Evolutionary conservation across 2,888 invertebrate genomes (phyloP).

Genomic region (Reticulitermes lucifugus): DNA sequence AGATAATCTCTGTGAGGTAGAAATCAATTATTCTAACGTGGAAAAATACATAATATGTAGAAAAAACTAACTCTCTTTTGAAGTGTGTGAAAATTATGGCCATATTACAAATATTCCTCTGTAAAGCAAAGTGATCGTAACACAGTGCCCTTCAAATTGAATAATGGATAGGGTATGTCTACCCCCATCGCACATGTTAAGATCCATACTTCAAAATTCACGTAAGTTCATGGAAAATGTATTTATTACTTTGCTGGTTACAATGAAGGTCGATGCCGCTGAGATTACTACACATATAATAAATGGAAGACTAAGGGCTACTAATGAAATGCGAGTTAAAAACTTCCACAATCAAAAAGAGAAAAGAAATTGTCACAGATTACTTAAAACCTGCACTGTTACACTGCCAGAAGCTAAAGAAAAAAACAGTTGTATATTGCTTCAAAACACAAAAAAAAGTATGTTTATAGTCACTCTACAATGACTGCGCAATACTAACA

Average conservation of each 20-base stretch:
- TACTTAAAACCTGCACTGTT: background rate
- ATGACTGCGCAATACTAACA: conserved; percentile 26
- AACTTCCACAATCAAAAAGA: background rate
- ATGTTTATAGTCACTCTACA: background rate
- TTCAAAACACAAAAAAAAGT: background rate
- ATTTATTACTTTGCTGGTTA: conserved; percentile 7
- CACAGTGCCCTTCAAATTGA: background rate
- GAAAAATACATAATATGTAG: background rate
- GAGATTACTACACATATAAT: conserved; percentile 22
- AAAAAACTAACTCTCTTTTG: background rate
- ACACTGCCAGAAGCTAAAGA: background rate
- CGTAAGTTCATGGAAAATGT: conserved; percentile 13
- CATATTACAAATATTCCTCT: background rate
- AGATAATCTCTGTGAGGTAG: background rate
- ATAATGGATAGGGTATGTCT: background rate
- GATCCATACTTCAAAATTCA: background rate
- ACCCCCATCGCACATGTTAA: background rate
- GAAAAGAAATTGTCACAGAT: background rate
- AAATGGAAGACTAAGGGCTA: conserved; percentile 29
- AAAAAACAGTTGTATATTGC: background rate
- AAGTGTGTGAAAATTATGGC: background rate
- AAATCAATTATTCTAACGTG: background rate
- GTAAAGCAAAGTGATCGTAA: background rate
- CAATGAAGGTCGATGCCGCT: conserved; percentile 15
- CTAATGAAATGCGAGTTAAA: conserved; percentile 15